Percentiles rank a stretch among this genome's conserved stretches.
Conservation (phyloP, 1,140 invertebrate genomes). For the Euwallacea similis region DNA sequence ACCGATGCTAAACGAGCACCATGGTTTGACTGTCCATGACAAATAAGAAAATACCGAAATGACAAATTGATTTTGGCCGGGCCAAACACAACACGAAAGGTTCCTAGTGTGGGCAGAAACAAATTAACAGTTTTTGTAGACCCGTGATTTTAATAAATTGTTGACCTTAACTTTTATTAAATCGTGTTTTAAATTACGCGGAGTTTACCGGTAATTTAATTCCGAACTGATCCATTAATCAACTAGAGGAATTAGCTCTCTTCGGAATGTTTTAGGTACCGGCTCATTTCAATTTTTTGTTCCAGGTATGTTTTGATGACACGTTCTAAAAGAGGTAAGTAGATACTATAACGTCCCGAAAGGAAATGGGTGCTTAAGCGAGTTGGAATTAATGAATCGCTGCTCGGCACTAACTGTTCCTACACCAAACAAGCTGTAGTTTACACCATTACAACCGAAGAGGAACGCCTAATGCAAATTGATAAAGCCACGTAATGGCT, state of each 20-base stretch:
- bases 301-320: slow-evolving; percentile 1
- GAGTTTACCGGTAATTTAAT: slow-evolving; percentile 22
- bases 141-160: slow-evolving; percentile 27
- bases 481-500: not conserved
- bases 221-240: slow-evolving; percentile 24
- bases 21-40: not conserved
- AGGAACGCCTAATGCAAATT: slow-evolving; percentile 12
- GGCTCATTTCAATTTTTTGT: slow-evolving; percentile 9
- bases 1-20: too few relatives aligned
- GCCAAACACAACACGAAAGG: slow-evolving; percentile 17
- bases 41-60: slow-evolving; percentile 1
- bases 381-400: slow-evolving; percentile 1
- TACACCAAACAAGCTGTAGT: slow-evolving; percentile 2
- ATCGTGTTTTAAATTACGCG: slow-evolving; percentile 20
- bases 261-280: slow-evolving; percentile 15
- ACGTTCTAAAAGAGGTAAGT: not conserved
- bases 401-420: not conserved
- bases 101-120: slow-evolving; percentile 17
- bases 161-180: slow-evolving; percentile 20
- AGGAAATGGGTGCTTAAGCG: too few relatives aligned
- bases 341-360: too few relatives aligned
- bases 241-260: slow-evolving; percentile 6
- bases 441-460: slow-evolving; percentile 6
- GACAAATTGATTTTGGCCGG: slow-evolving; percentile 23
- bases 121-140: slow-evolving; percentile 29